Evolutionary conservation across 2,113 vertebrate species (phyloP).

Genomic region (Lipophrys pholis): DNA sequence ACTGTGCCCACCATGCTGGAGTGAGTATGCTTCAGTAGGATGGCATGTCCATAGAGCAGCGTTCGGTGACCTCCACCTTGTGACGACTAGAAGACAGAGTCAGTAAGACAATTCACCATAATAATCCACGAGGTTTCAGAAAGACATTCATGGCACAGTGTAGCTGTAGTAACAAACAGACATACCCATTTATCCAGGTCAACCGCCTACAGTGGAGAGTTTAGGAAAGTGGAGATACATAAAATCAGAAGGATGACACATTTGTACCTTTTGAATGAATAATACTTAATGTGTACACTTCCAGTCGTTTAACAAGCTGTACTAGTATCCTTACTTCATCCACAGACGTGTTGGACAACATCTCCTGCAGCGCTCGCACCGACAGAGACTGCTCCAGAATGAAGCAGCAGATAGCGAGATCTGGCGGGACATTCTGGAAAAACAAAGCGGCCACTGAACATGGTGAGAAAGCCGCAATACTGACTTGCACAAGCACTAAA

Average conservation of each 20-base stretch:
- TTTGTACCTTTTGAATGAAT: constrained; percentile 14
- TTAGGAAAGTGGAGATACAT: constrained; percentile 3
- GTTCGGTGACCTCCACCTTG: constrained; percentile 94
- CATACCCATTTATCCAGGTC: constrained; percentile 88
- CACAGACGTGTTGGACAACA: constrained; percentile 90
- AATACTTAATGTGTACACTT: background rate
- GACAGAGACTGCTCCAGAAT: constrained; percentile 93
- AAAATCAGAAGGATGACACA: constrained; percentile 30
- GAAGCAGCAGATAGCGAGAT: constrained; percentile 92
- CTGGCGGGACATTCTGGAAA: constrained; percentile 90
- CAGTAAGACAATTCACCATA: constrained; percentile 4
- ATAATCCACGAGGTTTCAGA: no score
- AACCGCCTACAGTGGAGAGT: constrained; percentile 72
- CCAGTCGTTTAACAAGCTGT: background rate
- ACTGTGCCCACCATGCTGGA: constrained; percentile 89
- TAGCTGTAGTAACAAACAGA: constrained; percentile 11
- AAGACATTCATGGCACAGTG: background rate
- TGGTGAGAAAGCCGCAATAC: background rate
- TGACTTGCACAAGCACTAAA: no score
- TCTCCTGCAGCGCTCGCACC: constrained; percentile 91
- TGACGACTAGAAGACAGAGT: constrained; percentile 83
- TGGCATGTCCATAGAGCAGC: constrained; percentile 92
- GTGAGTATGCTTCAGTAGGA: constrained; percentile 91
- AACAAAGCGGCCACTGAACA: constrained; percentile 1
- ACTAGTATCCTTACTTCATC: constrained; percentile 69